Evolutionary conservation across 2,888 invertebrate species (phyloP).

Genomic region (Pollenia griseotomentosa): DNA sequence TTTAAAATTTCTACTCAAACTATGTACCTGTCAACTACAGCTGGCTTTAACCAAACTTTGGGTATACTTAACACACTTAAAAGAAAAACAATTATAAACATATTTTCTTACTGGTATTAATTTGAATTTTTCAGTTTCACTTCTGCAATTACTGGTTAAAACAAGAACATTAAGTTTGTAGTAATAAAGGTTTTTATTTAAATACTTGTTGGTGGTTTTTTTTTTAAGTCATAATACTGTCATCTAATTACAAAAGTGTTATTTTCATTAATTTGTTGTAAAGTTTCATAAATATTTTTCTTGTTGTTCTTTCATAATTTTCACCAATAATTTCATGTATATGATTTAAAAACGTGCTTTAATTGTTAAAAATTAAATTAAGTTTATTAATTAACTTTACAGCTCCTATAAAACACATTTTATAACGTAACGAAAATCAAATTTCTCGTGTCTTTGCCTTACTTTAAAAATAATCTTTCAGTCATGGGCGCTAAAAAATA

Average conservation of each 20-base stretch:
- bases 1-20: background rate
- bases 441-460: background rate
- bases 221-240: background rate
- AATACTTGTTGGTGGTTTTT: conserved; percentile 43
- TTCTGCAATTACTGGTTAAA: conserved; percentile 9
- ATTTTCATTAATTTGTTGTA: conserved; percentile 40
- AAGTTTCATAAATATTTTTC: background rate
- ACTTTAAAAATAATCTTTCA: too few relatives aligned
- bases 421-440: background rate
- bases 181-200: conserved; percentile 37
- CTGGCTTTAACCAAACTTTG: conserved; percentile 16
- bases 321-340: conserved; percentile 21
- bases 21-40: conserved; percentile 30
- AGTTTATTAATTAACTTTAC: conserved; percentile 26
- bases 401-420: background rate
- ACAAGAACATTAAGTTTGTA: conserved; percentile 28
- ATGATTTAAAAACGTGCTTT: conserved; percentile 58
- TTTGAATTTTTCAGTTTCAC: conserved; percentile 17
- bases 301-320: conserved; percentile 28
- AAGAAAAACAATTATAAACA: conserved; percentile 41
- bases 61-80: conserved; percentile 49
- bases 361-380: conserved; percentile 46
- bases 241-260: conserved; percentile 59
- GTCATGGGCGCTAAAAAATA: too few relatives aligned
- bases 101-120: conserved; percentile 7